Evolutionary conservation across 2,888 invertebrate genomes (phyloP), one percentile per base, ranked within the genome.

Genomic region (Parnassius orleans): DNA sequence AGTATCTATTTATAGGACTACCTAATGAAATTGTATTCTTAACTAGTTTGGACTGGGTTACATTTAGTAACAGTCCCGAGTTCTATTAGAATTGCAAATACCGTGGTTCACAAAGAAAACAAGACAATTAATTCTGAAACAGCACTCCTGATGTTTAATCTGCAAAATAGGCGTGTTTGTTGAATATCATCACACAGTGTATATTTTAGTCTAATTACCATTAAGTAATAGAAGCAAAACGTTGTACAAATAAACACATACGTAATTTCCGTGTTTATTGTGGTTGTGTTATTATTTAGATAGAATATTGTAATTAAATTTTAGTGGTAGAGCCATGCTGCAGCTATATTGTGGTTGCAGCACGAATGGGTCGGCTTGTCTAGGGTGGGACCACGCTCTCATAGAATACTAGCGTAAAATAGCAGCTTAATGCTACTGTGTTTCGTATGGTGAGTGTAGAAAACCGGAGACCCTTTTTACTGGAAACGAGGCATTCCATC

Each of bases 81-180:
- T 10, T 68, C 70, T 70, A 73, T 76, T 85, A 83, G 88, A 87
- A 86, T 88, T 87, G 86, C 89, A 86, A 87, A 88, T 87, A 77
- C 46, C 50, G 70, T 71, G 65, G 63, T 66, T 67, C 65, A 73
- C 81, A 84, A 86, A 86, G 86, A 84, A 87, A 86, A 87, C 86
- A 87, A 81, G 81, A 78, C 82, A 86, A 87, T 87, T 86, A 88
- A 86, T 87, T 85, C 80, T 75, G 79, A 72, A 78, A 79, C 78
- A 69, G 68, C 75, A 77, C 77, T 78, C 9, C 15, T 48, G 77
- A 78, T 84, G 81, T 85, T 84, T 83, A 82, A 85, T 86, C 81
- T 84, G 80, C 76, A 81, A 81, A 84, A 84, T 83, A 80, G 80
- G 48, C 48, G 14, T 48, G 14, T 48, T 48, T 15, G 14, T 48